Evolutionary conservation across 2,113 vertebrate genomes (phyloP), one percentile per base, ranked within the genome.

Genomic region (Polypterus bichir): DNA sequence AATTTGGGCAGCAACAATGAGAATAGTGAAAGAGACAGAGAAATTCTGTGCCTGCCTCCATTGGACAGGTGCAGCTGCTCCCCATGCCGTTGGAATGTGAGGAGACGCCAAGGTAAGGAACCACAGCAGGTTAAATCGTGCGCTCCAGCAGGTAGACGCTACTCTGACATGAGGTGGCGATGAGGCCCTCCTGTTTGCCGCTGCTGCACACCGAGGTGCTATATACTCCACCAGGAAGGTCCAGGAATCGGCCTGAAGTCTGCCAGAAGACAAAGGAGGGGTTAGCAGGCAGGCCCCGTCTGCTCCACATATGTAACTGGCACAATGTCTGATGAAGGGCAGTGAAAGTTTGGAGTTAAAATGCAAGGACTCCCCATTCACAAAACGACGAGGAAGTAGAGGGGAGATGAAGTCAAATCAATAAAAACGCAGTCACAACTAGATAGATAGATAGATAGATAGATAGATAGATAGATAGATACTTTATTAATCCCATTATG

Each of bases 131-230:
- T 27, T 27, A 27, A 27, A 27, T 27, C 27, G 27, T 27, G 27
- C 27, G 27, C 4, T 67, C 63, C 53, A 79, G 49, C 3, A 81
- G 62, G 51, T 69, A 79, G 45, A 81, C 54, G 10, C 47, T 48
- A 44, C 66, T 65, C 27, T 61, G 64, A 10, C 70, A 74, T 7
- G 68, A 68, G 7, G 71, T 73, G 3, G 73, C 73, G 2, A 79
- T 64, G 4, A 77, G 64, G 5, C 70, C 69, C 4, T 47, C 27
- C 48, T 49, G 54, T 11, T 47, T 27, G 45, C 68, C 64, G 3
- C 56, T 48, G 3, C n/a, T 10, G 55, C 64, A 76, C 44, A 75
- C 59, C 1, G 68, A 63, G 2, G 69, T 65, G 59, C 69, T 71
- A 59, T 62, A 71, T 8, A 73, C 64, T 1, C 69, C 67, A 4